Base-by-base conservation (phyloP, 2,888 invertebrate species). In the Holacanthella duospinosa region DNA sequence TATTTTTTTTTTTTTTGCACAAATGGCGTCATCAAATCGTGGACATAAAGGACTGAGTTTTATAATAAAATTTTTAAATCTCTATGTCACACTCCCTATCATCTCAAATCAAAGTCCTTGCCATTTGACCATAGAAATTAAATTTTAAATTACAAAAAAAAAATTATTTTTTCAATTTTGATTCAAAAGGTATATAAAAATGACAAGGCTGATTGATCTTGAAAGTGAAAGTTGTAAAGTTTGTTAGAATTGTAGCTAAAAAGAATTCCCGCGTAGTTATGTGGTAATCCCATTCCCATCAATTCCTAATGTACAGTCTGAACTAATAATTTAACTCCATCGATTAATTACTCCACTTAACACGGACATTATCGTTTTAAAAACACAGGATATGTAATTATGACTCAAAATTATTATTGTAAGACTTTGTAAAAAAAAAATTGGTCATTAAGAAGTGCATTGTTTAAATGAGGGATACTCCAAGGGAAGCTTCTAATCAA, bases 141-240 rank as follows among this genome's bases (percentile, higher is more conserved):
- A 36, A 36, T 16, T 36, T 36, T 36, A 36, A 36, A 36, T 36
- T 16, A 6, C 6, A 36, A 36, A 6, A 9, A 36, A 36, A 36
- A 9, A 16, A 6, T 36, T 16, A n/a, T n/a, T n/a, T n/a, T n/a
- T n/a, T n/a, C n/a, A n/a, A n/a, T n/a, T n/a, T n/a, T n/a, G n/a
- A n/a, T n/a, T n/a, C n/a, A n/a, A 36, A 36, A 36, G 36, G 9
- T 36, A 9, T 36, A 36, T 16, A 36, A 6, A 36, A 57, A 26
- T 61, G 64, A 62, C 62, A 62, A 53, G 66, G 48, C 57, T 66
- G 62, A 66, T 64, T 66, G 62, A 62, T 55, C 55, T 57, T 66
- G 64, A 66, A 66, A 66, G 66, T 62, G 66, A 66, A 66, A 66
- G 66, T 66, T 19, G 27, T 55, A 19, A 55, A 43, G n/a, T n/a